These are phyloP conservation scores for Biston stratarius DNA, from an alignment of 2,888 invertebrate species.

Conservation along the genomic window DNA sequence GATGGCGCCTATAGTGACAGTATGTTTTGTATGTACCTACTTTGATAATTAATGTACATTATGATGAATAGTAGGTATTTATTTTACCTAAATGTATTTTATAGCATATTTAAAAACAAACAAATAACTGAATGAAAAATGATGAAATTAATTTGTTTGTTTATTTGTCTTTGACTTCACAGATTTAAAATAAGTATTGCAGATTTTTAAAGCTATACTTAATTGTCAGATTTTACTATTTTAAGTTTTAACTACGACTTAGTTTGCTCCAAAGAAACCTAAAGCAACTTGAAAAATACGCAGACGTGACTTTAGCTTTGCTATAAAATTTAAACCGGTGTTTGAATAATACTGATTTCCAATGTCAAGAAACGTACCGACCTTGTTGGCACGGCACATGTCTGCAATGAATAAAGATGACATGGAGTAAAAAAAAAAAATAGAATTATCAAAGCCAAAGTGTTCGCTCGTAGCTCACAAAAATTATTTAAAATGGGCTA, in stretches of 20 bases:
- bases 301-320: conserved; percentile 30
- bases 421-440: conserved; percentile 65
- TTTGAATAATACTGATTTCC: conserved; percentile 32
- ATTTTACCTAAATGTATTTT: no score
- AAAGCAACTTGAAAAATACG: conserved; percentile 9
- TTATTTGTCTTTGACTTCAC: no score
- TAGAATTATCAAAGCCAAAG: conserved; percentile 72
- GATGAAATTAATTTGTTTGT: no score
- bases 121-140: no score
- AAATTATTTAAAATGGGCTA: conserved; percentile 79
- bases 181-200: no score
- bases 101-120: no score
- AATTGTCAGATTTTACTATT: background rate
- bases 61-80: no score
- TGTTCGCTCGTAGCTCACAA: conserved; percentile 74
- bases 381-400: conserved; percentile 70
- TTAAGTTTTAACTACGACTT: background rate
- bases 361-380: conserved; percentile 51
- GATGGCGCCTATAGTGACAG: background rate
- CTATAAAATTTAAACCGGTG: conserved; percentile 23
- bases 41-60: no score
- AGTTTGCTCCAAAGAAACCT: background rate
- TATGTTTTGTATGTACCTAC: background rate
- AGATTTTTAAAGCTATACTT: no score
- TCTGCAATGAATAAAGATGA: conserved; percentile 65